Conservation (phyloP, 2,888 invertebrate genomes). For the Liodrosophila aerea region DNA sequence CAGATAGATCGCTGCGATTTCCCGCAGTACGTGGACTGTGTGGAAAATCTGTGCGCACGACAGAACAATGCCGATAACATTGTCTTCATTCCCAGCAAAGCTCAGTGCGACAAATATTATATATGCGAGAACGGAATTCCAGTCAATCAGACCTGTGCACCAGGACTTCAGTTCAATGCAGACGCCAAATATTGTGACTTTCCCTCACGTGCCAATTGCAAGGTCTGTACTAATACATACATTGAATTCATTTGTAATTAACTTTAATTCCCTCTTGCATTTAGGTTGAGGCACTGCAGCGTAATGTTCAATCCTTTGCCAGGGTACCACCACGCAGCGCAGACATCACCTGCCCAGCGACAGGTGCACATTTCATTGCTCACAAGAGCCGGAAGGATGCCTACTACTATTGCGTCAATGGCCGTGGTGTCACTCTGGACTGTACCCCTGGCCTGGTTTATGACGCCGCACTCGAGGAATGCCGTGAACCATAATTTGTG, state of each 20-base stretch:
- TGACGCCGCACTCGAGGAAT: slow-evolving; percentile 66
- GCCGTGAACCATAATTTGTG: slow-evolving; percentile 68
- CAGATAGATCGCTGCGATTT: slow-evolving; percentile 79
- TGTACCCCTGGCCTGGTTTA: slow-evolving; percentile 80
- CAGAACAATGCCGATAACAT: slow-evolving; percentile 67
- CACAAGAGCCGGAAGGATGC: slow-evolving; percentile 61
- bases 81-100: slow-evolving; percentile 69
- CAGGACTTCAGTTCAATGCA: slow-evolving; percentile 72
- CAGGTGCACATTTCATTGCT: slow-evolving; percentile 71
- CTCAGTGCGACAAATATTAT: slow-evolving; percentile 71
- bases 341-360: slow-evolving; percentile 72
- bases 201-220: slow-evolving; percentile 66
- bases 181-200: slow-evolving; percentile 71
- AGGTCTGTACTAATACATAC: slow-evolving; percentile 55
- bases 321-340: slow-evolving; percentile 73
- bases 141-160: slow-evolving; percentile 58
- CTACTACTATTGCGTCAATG: slow-evolving; percentile 79
- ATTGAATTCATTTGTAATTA: background rate
- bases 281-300: slow-evolving; percentile 66
- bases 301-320: slow-evolving; percentile 71
- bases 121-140: slow-evolving; percentile 76
- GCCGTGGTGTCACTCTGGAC: slow-evolving; percentile 75
- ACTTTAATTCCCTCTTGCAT: too few species aligned
- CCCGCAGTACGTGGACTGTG: slow-evolving; percentile 78
- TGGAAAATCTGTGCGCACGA: slow-evolving; percentile 71